Evolutionary conservation across 1,140 invertebrate species (phyloP), one percentile per base, ranked within the genome.

Genomic region (Linepithema humile): DNA sequence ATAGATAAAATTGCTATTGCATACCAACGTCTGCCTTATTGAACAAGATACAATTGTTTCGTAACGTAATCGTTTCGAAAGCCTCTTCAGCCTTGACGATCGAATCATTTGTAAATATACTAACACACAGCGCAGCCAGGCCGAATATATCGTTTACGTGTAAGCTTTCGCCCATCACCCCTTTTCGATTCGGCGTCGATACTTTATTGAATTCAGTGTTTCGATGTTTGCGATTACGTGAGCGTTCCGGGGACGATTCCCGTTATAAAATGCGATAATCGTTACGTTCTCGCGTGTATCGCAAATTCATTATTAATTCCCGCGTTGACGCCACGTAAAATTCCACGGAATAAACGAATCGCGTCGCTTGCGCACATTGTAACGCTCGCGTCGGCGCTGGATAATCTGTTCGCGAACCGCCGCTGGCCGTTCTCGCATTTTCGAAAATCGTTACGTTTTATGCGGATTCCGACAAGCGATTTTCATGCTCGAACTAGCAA

Each of bases 341-440:
- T 88, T 88, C 82, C 85, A 35, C 70, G 85, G 77, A 83, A 88
- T 88, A 85, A 87, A 87, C 87, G 83, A 83, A 88, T 85, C 59
- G 32, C 1, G 40, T 64, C 59, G 55, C 20, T 23, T n/a, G 17
- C 65, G 38, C 26, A 3, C 23, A 29, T n/a, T 72, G 45, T 20
- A 29, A 50, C 40, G 69, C 62, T 6, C 69, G 60, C 55, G 40
- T 23, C 23, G 55, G 38, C 17, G 15, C 40, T n/a, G 45, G 59
- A 86, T 86, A 84, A 88, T 86, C 86, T 84, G 35, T 6, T 35
- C 45, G 20, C 15, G 26, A 23, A 45, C 43, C 59, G 74, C 43
- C 20, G 59, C 48, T 15, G 35, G 40, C 29, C 17, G 12, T 20
- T 72, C 23, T 50, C 32, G 50, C 43, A 48, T 88, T 85, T 82